Conservation (phyloP, 92 coral and sea anemone genomes). For the Hydrozoanthus gracilis region DNA sequence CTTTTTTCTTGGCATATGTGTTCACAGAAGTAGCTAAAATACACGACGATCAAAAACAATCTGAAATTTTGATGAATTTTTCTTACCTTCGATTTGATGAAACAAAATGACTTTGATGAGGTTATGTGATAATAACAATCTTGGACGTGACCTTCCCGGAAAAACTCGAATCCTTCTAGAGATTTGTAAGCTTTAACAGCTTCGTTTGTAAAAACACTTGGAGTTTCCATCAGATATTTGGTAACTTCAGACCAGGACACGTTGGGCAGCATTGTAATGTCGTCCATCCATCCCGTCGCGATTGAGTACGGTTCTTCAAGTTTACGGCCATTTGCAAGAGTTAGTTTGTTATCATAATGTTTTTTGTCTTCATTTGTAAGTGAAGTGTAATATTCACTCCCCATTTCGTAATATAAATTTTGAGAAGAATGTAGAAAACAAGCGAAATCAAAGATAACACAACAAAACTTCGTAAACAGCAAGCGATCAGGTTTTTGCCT, state of each 20-base stretch:
- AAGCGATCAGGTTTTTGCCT: constrained; percentile 6
- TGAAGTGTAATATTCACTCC: constrained; percentile 23
- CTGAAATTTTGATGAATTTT: neutral
- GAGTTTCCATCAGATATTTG: constrained; percentile 17
- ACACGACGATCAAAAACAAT: neutral
- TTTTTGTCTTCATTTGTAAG: constrained; percentile 15
- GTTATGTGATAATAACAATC: neutral
- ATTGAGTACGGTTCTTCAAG: constrained; percentile 28
- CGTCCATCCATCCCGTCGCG: constrained; percentile 9
- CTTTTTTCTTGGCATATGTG: neutral
- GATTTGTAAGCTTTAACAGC: constrained; percentile 18
- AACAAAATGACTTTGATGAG: constrained; percentile 10
- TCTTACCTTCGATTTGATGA: neutral
- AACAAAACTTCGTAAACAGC: neutral
- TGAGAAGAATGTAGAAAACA: neutral
- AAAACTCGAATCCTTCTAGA: constrained; percentile 8
- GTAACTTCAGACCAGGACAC: constrained; percentile 25
- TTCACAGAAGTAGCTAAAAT: constrained; percentile 4
- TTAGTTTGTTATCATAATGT: neutral
- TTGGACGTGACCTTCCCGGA: neutral
- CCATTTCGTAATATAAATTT: neutral
- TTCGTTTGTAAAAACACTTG: constrained; percentile 20
- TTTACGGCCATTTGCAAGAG: neutral
- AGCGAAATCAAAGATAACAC: neutral
- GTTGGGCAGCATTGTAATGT: constrained; percentile 8